phyloP scores from a whole-genome alignment of 2,797 vertebrate genomes.

The Syngnathus rostellatus region DNA sequence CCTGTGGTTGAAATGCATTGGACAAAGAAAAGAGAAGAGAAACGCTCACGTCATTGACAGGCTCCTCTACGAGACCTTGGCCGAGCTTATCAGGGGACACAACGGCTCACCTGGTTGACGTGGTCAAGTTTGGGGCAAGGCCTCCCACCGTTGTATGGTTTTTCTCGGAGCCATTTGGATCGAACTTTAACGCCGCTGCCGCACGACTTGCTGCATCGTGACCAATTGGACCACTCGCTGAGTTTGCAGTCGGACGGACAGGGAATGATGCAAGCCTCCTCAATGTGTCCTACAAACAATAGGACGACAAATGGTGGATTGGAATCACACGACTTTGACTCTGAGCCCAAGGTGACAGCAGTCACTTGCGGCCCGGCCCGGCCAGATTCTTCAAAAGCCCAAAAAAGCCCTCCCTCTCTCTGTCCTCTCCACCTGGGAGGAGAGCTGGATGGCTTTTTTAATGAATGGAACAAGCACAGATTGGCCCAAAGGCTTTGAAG shows the following conservation, averaged over 20 bases:
- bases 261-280: constrained; percentile 95
- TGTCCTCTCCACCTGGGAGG: background rate
- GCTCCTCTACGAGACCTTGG: too few relatives aligned
- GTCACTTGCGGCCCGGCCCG: background rate
- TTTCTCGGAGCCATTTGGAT: constrained; percentile 97
- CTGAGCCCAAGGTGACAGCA: background rate
- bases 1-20: constrained; percentile 51
- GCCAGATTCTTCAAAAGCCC: too few relatives aligned
- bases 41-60: too few relatives aligned
- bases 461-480: constrained; percentile 20
- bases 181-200: constrained; percentile 96
- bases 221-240: constrained; percentile 99
- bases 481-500: constrained; percentile 25
- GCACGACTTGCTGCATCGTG: constrained; percentile 94
- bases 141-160: constrained; percentile 92
- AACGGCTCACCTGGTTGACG: constrained; percentile 80
- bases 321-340: background rate
- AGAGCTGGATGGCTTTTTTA: constrained; percentile 13
- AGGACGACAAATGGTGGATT: background rate
- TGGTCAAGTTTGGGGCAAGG: constrained; percentile 97
- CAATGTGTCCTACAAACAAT: constrained; percentile 81
- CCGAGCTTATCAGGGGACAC: too few relatives aligned
- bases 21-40: constrained; percentile 7
- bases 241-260: constrained; percentile 98
- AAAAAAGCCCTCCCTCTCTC: too few relatives aligned